These are phyloP conservation scores for Cheilosia grossa DNA, from an alignment of 2,888 invertebrate genomes.

Conservation along the genomic window DNA sequence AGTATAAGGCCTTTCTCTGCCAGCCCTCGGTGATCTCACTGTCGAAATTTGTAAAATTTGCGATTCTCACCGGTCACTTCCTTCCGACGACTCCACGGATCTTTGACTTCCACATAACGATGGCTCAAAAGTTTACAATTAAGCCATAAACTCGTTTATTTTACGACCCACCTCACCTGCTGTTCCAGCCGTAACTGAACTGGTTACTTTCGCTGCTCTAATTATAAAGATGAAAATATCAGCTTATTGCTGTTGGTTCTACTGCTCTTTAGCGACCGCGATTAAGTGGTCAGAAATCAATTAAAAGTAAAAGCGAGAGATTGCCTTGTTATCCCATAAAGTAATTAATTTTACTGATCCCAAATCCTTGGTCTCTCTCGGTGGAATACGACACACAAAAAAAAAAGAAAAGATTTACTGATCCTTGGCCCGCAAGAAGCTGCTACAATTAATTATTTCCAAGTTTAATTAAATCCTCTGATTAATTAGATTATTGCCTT, in stretches of 20 bases:
- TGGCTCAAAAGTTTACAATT: not conserved
- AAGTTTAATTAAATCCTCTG: constrained; percentile 63
- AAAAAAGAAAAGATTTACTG: constrained; percentile 25
- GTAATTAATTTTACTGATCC: constrained; percentile 41
- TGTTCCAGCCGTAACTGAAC: not conserved
- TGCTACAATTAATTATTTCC: constrained; percentile 56
- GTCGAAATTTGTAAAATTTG: too few relatives aligned
- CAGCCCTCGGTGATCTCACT: too few relatives aligned
- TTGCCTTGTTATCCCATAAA: constrained; percentile 48
- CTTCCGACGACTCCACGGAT: not conserved
- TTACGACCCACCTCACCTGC: constrained; percentile 5
- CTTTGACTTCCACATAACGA: not conserved
- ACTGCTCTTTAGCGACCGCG: constrained; percentile 14
- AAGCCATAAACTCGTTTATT: constrained; percentile 30
- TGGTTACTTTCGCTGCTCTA: constrained; percentile 58
- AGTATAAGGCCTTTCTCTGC: too few relatives aligned
- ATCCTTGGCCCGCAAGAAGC: constrained; percentile 39
- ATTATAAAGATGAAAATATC: constrained; percentile 24
- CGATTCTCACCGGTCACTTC: not conserved
- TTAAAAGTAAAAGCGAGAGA: constrained; percentile 66
- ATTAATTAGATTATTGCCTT: constrained; percentile 49
- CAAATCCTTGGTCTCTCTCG: not conserved
- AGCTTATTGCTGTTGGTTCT: constrained; percentile 35
- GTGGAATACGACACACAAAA: not conserved
- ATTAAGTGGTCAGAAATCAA: constrained; percentile 26